These are phyloP conservation scores for Encarsia formosa DNA, from an alignment of 2,888 invertebrate genomes.

Conservation along the genomic window DNA sequence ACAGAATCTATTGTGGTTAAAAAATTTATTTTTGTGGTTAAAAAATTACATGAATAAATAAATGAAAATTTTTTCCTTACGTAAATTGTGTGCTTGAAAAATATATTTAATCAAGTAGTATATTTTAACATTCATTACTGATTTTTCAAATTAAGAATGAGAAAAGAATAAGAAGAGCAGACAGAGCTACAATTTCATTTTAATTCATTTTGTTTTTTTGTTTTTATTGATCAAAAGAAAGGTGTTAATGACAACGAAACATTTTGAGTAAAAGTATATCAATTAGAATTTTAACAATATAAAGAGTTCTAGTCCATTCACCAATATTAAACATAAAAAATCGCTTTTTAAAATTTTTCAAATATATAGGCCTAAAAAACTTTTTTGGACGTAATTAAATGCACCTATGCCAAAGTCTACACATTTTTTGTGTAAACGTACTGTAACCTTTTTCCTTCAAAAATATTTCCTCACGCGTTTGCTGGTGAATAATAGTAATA, in stretches of 20 bases:
- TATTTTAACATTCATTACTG: no score
- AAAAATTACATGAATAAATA: constrained; percentile 1
- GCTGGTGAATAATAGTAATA: constrained; percentile 17
- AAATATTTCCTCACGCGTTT: constrained; percentile 23
- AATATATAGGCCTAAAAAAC: constrained; percentile 23
- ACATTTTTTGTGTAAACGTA: constrained; percentile 15
- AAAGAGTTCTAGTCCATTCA: constrained; percentile 17
- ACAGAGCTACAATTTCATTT: no score
- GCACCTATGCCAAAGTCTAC: constrained; percentile 21
- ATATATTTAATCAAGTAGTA: no score
- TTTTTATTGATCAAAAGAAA: constrained; percentile 29
- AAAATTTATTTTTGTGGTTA: background rate
- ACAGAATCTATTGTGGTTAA: background rate
- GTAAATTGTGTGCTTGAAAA: no score
- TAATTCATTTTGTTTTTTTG: no score
- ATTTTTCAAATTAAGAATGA: no score
- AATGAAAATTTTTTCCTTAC: no score
- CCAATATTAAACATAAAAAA: constrained; percentile 12
- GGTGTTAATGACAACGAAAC: background rate
- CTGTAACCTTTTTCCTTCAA: constrained; percentile 20
- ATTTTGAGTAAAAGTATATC: constrained; percentile 18
- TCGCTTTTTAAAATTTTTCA: constrained; percentile 15
- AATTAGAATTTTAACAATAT: constrained; percentile 16
- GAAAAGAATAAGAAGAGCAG: no score
- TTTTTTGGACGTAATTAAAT: constrained; percentile 19